A percentile compares a stretch with the other conserved stretches of the same genome.
phyloP scores from a whole-genome alignment of 1,140 invertebrate genomes.

The Planococcus citri region DNA sequence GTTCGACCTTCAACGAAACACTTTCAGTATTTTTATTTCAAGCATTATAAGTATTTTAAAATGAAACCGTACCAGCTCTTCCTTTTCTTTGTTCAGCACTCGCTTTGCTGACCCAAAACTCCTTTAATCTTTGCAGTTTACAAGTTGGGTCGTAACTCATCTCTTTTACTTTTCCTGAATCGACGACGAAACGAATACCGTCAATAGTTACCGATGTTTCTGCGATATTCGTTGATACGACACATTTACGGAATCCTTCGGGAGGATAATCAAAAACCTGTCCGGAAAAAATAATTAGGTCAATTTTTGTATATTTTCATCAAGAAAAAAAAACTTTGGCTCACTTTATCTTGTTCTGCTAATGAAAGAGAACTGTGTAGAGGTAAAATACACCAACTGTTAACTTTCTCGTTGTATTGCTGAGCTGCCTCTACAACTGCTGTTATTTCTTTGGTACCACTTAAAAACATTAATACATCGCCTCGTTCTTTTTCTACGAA shows the following conservation, averaged over 20 bases:
- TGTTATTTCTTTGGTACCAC: slow-evolving; percentile 90
- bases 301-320: not conserved
- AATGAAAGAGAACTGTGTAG: slow-evolving; percentile 88
- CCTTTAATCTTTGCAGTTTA: slow-evolving; percentile 78
- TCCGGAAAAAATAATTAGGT: slow-evolving; percentile 26
- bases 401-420: slow-evolving; percentile 66
- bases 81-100: slow-evolving; percentile 96
- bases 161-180: slow-evolving; percentile 94
- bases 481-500: slow-evolving; percentile 69
- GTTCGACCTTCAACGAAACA: slow-evolving; percentile 44
- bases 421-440: slow-evolving; percentile 75
- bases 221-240: slow-evolving; percentile 98
- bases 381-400: slow-evolving; percentile 86
- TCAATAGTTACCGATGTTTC: slow-evolving; percentile 99
- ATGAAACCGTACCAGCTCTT: slow-evolving; percentile 52
- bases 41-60: too few species aligned
- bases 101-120: slow-evolving; percentile 94
- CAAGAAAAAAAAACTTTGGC: not conserved
- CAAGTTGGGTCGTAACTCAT: slow-evolving; percentile 86
- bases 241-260: slow-evolving; percentile 88
- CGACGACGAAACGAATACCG: slow-evolving; percentile 93
- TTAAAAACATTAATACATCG: slow-evolving; percentile 91
- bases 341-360: slow-evolving; percentile 88
- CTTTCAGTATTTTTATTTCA: too few species aligned
- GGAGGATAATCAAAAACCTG: slow-evolving; percentile 94